These are phyloP conservation scores for Embiotoca jacksoni DNA, from an alignment of 2,113 vertebrate species.

Conservation along the genomic window DNA sequence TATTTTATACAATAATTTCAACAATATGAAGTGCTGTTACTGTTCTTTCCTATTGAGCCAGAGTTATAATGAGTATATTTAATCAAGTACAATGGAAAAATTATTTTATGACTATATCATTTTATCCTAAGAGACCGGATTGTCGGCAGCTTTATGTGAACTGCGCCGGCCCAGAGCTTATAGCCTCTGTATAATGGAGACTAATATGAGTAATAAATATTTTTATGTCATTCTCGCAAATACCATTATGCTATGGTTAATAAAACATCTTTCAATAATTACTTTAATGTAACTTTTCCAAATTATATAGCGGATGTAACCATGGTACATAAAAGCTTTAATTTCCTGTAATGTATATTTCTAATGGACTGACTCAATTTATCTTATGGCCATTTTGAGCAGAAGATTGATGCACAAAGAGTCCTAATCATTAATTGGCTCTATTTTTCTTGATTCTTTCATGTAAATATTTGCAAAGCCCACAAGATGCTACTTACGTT, in stretches of 20 bases:
- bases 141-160: slow-evolving; percentile 38
- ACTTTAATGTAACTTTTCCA: slow-evolving; percentile 23
- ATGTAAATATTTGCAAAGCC: slow-evolving; percentile 35
- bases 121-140: slow-evolving; percentile 35
- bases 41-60: slow-evolving; percentile 32
- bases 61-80: slow-evolving; percentile 58
- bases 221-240: slow-evolving; percentile 20
- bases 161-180: neutral
- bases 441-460: slow-evolving; percentile 19
- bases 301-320: slow-evolving; percentile 39
- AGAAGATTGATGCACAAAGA: slow-evolving; percentile 46
- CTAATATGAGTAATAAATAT: slow-evolving; percentile 12
- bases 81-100: slow-evolving; percentile 55
- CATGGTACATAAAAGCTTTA: slow-evolving; percentile 31
- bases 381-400: slow-evolving; percentile 34
- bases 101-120: slow-evolving; percentile 55
- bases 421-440: slow-evolving; percentile 31
- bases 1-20: slow-evolving; percentile 38
- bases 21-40: slow-evolving; percentile 24
- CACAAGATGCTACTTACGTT: slow-evolving; percentile 9
- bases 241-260: slow-evolving; percentile 10
- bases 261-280: slow-evolving; percentile 36
- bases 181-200: slow-evolving; percentile 9
- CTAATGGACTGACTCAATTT: slow-evolving; percentile 50
- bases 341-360: slow-evolving; percentile 58